Conservation (phyloP, 2,888 invertebrate species). For the Ichneumoninae sp. region DNA sequence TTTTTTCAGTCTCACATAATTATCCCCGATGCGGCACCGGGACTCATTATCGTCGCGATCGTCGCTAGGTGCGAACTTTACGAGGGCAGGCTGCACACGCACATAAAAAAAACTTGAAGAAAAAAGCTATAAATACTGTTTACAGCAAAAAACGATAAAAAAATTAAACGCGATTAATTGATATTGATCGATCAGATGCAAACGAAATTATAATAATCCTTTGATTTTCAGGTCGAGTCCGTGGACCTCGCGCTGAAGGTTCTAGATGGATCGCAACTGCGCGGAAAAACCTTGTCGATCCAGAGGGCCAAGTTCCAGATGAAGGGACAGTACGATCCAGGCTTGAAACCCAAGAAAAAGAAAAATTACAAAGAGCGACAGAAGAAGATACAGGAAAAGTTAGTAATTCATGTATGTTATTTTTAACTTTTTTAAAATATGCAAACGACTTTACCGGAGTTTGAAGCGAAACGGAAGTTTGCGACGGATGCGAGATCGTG, state of each 20-base stretch:
- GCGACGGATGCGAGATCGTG: too few relatives aligned
- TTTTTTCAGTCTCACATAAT: constrained; percentile 66
- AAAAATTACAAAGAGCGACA: constrained; percentile 94
- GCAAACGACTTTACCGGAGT: background rate
- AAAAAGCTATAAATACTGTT: background rate
- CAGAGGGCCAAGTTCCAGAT: constrained; percentile 97
- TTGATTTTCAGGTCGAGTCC: constrained; percentile 90
- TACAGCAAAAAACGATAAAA: too few relatives aligned
- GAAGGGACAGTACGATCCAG: constrained; percentile 97
- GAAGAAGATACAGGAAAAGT: constrained; percentile 96
- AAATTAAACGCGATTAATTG: background rate
- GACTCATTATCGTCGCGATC: constrained; percentile 47
- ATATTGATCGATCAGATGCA: background rate
- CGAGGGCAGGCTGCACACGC: constrained; percentile 5
- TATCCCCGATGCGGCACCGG: constrained; percentile 32
- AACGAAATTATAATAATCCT: constrained; percentile 48
- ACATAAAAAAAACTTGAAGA: constrained; percentile 4
- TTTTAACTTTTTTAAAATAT: background rate
- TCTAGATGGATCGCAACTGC: constrained; percentile 93
- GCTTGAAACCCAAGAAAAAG: constrained; percentile 95
- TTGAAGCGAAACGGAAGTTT: too few relatives aligned
- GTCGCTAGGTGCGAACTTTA: constrained; percentile 55
- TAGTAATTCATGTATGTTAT: constrained; percentile 74
- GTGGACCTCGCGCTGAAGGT: constrained; percentile 96
- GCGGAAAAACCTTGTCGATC: constrained; percentile 93